Percentiles rank a stretch among this genome's conserved stretches.
Conservation (phyloP, 2,888 invertebrate genomes). For the Choristoneura rosaceana region DNA sequence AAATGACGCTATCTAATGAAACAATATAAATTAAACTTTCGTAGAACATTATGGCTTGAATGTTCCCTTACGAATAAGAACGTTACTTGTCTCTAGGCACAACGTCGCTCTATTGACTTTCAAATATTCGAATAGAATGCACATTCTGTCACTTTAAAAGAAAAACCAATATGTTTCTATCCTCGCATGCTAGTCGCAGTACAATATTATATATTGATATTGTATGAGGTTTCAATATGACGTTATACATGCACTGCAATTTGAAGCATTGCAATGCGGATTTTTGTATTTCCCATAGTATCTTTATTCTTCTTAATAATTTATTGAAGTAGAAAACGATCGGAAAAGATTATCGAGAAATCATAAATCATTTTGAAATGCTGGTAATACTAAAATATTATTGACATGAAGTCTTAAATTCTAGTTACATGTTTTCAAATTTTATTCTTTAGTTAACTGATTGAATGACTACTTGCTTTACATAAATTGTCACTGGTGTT, state of each 20-base stretch:
- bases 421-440: background rate
- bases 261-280: conserved; percentile 17
- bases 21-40: background rate
- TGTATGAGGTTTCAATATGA: conserved; percentile 23
- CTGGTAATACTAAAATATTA: background rate
- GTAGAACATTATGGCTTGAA: background rate
- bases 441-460: too few species aligned
- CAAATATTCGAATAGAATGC: conserved; percentile 35
- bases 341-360: background rate
- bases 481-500: too few species aligned
- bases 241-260: background rate
- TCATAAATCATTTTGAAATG: background rate
- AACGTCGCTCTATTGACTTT: conserved; percentile 34
- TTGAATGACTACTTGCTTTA: too few species aligned
- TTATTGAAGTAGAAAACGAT: background rate
- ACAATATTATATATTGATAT: conserved; percentile 34
- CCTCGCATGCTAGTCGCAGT: conserved; percentile 13
- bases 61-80: conserved; percentile 5
- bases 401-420: background rate
- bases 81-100: conserved; percentile 18
- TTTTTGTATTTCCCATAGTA: background rate
- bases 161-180: conserved; percentile 40
- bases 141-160: conserved; percentile 38
- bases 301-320: background rate
- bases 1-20: background rate